These are phyloP conservation scores for Ophion costatus DNA, from an alignment of 2,888 invertebrate species.

Conservation along the genomic window DNA sequence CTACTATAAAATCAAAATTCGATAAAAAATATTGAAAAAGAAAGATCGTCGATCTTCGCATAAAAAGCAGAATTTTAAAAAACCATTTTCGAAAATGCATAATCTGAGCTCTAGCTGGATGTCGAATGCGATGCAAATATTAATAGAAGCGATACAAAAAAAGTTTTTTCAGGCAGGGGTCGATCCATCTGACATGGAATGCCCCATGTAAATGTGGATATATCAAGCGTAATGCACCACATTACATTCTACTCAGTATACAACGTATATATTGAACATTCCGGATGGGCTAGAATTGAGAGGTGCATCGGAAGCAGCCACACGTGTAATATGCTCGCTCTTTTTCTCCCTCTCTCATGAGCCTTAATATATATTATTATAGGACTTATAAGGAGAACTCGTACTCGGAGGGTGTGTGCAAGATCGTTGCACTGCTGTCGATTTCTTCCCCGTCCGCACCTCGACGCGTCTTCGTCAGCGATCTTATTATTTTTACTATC, in stretches of 20 bases:
- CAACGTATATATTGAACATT: slow-evolving; percentile 20
- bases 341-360: slow-evolving; percentile 44
- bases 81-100: too few relatives aligned
- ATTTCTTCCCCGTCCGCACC: slow-evolving; percentile 20
- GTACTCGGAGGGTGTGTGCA: slow-evolving; percentile 42
- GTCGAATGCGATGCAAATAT: too few relatives aligned
- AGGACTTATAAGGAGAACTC: slow-evolving; percentile 44
- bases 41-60: too few relatives aligned
- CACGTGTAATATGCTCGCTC: slow-evolving; percentile 43
- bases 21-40: too few relatives aligned
- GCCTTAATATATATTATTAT: slow-evolving; percentile 63
- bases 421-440: slow-evolving; percentile 9
- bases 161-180: background rate
- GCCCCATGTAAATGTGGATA: background rate
- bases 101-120: too few relatives aligned
- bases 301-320: slow-evolving; percentile 50
- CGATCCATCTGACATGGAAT: slow-evolving; percentile 7
- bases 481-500: slow-evolving; percentile 44
- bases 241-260: slow-evolving; percentile 22
- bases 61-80: too few relatives aligned
- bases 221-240: slow-evolving; percentile 27
- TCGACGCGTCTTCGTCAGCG: slow-evolving; percentile 25
- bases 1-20: too few relatives aligned
- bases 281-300: slow-evolving; percentile 36
- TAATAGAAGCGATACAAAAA: background rate